phyloP scores from a whole-genome alignment of 1,140 invertebrate genomes.

The Plutomurus gul region DNA sequence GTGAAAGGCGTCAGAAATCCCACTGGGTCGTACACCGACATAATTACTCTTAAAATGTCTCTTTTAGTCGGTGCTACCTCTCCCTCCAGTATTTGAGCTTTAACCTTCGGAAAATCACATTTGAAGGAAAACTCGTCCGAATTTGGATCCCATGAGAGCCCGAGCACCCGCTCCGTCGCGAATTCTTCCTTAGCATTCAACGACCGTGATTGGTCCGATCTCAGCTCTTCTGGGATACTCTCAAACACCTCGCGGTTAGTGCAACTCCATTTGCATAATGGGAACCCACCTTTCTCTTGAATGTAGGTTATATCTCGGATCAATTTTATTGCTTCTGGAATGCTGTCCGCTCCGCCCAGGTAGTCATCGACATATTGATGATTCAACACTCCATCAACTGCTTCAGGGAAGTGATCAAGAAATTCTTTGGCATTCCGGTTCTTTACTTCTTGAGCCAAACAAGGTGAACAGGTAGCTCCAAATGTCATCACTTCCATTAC shows the following conservation, averaged over 20 bases:
- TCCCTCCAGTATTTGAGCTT: not conserved
- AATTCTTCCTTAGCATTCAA: too few species aligned
- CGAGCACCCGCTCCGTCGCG: not conserved
- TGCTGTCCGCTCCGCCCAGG: not conserved
- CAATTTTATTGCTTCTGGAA: slow-evolving; percentile 3
- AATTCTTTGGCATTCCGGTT: slow-evolving; percentile 9
- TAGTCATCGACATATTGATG: slow-evolving; percentile 47
- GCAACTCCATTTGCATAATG: not conserved
- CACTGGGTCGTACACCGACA: slow-evolving; percentile 41
- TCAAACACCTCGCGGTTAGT: not conserved
- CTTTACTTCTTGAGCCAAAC: slow-evolving; percentile 39
- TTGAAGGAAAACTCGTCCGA: not conserved
- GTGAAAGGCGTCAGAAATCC: slow-evolving; percentile 30
- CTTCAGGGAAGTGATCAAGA: slow-evolving; percentile 26
- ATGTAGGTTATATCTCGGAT: not conserved
- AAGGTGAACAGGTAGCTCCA: slow-evolving; percentile 49
- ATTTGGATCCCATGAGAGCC: not conserved
- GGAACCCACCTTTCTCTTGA: slow-evolving; percentile 32
- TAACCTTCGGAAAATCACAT: not conserved
- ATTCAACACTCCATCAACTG: not conserved
- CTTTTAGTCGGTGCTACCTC: not conserved
- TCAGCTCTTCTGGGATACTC: not conserved
- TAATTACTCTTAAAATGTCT: slow-evolving; percentile 4
- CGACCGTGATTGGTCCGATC: too few species aligned
- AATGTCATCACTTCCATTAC: slow-evolving; percentile 50